Evolutionary conservation across 2,113 vertebrate genomes (phyloP).

Genomic region (Psophia crepitans): DNA sequence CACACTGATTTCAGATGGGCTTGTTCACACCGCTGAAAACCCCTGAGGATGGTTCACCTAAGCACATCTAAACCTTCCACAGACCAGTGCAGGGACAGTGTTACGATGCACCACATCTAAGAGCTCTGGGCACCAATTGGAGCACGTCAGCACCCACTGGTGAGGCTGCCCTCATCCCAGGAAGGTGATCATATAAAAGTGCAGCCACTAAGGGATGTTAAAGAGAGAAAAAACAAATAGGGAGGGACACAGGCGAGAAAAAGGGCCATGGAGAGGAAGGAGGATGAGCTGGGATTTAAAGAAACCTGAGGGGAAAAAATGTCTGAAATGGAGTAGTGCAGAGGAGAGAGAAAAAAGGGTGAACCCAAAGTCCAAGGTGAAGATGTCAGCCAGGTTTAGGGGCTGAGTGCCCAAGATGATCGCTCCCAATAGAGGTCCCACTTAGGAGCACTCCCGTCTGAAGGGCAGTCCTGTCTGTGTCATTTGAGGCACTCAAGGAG

Average conservation of each 20-base stretch:
- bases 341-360: background rate
- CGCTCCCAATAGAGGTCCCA: rapidly evolving
- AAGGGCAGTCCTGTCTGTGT: background rate
- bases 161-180: background rate
- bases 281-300: background rate
- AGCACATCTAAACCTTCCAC: background rate
- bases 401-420: too few species aligned
- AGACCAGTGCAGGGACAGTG: background rate
- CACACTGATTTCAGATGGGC: background rate
- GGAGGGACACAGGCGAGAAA: background rate
- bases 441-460: background rate
- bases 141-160: rapidly evolving
- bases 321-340: background rate
- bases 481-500: background rate
- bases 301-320: background rate
- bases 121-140: background rate
- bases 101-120: background rate
- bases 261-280: background rate
- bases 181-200: background rate
- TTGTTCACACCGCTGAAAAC: background rate
- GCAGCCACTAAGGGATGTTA: too few species aligned
- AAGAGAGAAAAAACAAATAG: background rate
- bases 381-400: background rate
- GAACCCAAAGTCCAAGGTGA: background rate
- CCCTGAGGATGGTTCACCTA: rapidly evolving